Percentiles rank a stretch among this genome's conserved stretches.
Evolutionary conservation across 2,113 vertebrate genomes (phyloP).

Genomic region (Phalacrocorax aristotelis): DNA sequence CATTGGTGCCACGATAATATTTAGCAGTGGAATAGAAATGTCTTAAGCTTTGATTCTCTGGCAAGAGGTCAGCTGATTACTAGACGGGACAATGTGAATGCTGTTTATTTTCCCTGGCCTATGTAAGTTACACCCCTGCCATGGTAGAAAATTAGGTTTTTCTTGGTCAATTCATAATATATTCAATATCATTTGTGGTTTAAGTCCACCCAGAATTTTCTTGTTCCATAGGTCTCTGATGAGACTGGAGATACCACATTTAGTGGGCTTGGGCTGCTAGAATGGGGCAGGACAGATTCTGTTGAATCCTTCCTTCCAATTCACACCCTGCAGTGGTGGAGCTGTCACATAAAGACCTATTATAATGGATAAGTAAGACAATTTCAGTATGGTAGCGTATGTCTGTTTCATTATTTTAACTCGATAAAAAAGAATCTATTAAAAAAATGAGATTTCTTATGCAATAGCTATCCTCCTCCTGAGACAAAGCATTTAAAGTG

Average conservation of each 20-base stretch:
- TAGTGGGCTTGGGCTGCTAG: neutral
- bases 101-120: neutral
- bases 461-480: neutral
- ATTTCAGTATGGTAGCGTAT: neutral
- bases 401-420: neutral
- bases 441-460: neutral
- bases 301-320: neutral
- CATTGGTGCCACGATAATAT: neutral
- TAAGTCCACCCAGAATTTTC: neutral
- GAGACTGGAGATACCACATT: neutral
- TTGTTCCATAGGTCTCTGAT: neutral
- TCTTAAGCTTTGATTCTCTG: neutral
- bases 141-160: neutral
- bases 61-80: neutral
- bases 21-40: neutral
- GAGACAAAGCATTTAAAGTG: neutral
- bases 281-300: neutral
- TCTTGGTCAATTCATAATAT: neutral
- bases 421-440: neutral
- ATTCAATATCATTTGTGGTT: neutral
- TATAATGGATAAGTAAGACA: neutral
- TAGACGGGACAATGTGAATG: fast-evolving
- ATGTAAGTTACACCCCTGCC: neutral
- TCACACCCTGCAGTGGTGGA: neutral
- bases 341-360: neutral